phyloP scores from a whole-genome alignment of 37 sponge, comb jelly and placozoan species.

The Theonella swinhoei region DNA sequence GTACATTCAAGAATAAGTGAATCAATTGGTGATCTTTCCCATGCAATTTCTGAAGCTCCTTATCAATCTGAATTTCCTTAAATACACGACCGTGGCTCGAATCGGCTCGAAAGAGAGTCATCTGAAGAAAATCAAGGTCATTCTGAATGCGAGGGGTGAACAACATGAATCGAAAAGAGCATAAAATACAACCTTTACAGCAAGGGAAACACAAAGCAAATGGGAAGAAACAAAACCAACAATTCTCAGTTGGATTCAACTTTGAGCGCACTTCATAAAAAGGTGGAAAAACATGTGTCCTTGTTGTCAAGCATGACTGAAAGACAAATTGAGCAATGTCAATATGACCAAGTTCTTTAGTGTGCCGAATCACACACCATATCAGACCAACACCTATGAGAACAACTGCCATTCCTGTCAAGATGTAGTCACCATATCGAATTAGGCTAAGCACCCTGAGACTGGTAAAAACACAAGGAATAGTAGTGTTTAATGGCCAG shows the following conservation, averaged over 20 bases:
- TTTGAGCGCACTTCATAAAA: neutral
- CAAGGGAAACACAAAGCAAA: neutral
- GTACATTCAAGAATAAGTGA: constrained; percentile 22
- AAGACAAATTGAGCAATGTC: neutral
- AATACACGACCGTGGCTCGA: constrained; percentile 52
- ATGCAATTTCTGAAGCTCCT: constrained; percentile 1
- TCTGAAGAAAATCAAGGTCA: constrained; percentile 44
- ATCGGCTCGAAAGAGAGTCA: constrained; percentile 25
- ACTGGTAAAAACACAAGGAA: constrained; percentile 11
- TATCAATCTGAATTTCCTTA: constrained; percentile 30
- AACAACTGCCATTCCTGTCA: neutral
- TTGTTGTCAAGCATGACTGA: constrained; percentile 9
- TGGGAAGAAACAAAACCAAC: neutral
- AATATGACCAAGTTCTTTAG: constrained; percentile 12
- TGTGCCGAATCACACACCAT: constrained; percentile 27
- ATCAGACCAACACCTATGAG: constrained; percentile 4
- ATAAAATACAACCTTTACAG: neutral
- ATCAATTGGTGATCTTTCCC: constrained; percentile 33
- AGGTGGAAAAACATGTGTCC: neutral
- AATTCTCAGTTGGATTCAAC: neutral
- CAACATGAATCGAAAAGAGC: neutral
- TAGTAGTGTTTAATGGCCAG: constrained; percentile 1
- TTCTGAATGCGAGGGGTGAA: constrained; percentile 36
- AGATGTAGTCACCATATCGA: constrained; percentile 25
- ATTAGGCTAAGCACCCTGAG: constrained; percentile 5